Evolutionary conservation across 2,797 vertebrate genomes (phyloP).

Genomic region (Choloepus didactylus): DNA sequence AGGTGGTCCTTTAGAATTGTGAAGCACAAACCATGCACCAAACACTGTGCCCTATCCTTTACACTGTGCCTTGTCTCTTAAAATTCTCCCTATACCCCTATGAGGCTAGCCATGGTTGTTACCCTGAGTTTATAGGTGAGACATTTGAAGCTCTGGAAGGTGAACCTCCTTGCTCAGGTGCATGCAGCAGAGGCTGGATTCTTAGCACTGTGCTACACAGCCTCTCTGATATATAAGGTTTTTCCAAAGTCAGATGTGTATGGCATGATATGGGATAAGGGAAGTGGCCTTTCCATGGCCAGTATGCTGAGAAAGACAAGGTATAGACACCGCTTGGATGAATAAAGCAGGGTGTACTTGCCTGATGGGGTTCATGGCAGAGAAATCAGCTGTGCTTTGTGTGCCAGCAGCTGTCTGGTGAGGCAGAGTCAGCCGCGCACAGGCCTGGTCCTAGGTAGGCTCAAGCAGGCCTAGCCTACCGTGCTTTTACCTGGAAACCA

Average conservation of each 20-base stretch:
- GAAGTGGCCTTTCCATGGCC: rapidly evolving
- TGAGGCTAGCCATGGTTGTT: not conserved
- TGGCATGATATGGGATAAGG: rapidly evolving
- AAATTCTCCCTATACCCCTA: rapidly evolving
- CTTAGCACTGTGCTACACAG: not conserved
- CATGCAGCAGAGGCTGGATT: not conserved
- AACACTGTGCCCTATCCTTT: rapidly evolving
- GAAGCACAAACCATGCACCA: not conserved
- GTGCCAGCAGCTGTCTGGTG: rapidly evolving
- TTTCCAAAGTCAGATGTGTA: not conserved
- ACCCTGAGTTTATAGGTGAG: not conserved
- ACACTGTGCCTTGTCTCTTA: not conserved
- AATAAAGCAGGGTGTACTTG: not conserved
- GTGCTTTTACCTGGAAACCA: not conserved
- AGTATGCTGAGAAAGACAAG: not conserved
- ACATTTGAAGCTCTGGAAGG: not conserved
- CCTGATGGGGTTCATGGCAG: not conserved
- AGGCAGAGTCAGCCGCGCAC: not conserved
- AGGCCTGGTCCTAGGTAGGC: not conserved
- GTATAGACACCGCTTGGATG: not conserved
- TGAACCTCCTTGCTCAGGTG: not conserved
- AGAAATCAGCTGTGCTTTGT: not conserved
- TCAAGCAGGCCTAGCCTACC: not conserved
- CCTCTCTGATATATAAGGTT: not conserved
- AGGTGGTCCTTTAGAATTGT: not conserved